Percentiles rank a stretch among this genome's conserved stretches.
phyloP scores from a whole-genome alignment of 2,888 invertebrate genomes.

The Trichogramma dendrolimi region DNA sequence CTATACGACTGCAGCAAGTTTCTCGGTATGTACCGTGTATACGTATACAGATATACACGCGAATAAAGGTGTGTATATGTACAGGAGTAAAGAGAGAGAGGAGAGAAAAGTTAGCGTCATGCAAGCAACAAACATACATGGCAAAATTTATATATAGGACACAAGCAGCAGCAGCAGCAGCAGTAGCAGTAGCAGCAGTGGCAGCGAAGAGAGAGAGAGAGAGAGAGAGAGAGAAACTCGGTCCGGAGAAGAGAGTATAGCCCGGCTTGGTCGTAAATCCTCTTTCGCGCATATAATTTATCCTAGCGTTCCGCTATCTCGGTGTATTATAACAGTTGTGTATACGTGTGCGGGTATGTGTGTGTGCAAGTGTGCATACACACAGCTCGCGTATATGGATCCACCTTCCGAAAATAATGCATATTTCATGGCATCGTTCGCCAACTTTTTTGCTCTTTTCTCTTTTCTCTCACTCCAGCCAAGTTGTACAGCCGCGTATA shows the following conservation, averaged over 20 bases:
- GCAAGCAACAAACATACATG: background rate
- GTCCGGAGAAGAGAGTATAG: background rate
- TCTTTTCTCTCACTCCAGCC: slow-evolving; percentile 2
- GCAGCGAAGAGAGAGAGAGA: slow-evolving; percentile 7
- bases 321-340: slow-evolving; percentile 23
- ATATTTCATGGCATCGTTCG: slow-evolving; percentile 26
- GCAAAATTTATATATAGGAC: too few species aligned
- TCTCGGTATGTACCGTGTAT: too few species aligned
- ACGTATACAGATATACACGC: too few species aligned
- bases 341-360: too few species aligned
- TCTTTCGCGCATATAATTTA: slow-evolving; percentile 21
- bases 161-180: background rate
- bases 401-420: slow-evolving; percentile 22
- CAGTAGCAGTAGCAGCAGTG: background rate
- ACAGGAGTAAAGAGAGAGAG: background rate
- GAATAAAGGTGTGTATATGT: background rate
- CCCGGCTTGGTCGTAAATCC: slow-evolving; percentile 23
- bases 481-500: background rate
- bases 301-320: slow-evolving; percentile 18
- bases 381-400: too few species aligned
- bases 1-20: too few species aligned
- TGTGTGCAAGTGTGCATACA: too few species aligned
- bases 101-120: background rate
- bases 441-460: slow-evolving; percentile 19
- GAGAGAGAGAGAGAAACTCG: background rate